Evolutionary conservation across 2,888 invertebrate genomes (phyloP), one percentile per base, ranked within the genome.

Genomic region (Lepidocyrtoides sp.): DNA sequence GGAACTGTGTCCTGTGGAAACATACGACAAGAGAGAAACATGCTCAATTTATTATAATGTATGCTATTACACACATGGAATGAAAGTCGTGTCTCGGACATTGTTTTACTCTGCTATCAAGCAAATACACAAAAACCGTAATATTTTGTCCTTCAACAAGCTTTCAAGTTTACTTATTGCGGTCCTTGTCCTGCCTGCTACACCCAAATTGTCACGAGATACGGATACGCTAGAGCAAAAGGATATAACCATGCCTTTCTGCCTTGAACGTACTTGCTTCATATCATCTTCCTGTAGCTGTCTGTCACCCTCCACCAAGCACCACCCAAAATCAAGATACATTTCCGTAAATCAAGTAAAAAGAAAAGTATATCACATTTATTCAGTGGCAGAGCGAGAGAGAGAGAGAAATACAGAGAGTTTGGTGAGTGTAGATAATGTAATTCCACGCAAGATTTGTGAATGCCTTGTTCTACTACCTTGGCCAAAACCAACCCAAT

Each of bases 301-400:
- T 79, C 79, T 79, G 57, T 79, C 79, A 79, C 36, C 54, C 32
- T 69, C 36, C 36, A 69, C 32, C 69, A 32, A 69, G 10, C 69
- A 69, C 69, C 69, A 36, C 17, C 69, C 69, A 17, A 69, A 69
- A 69, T 69, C 69, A 69, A 69, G 69, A 69, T 69, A 69, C 69
- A 69, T 69, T 69, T 69, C 69, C 69, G 69, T 69, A 69, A 36
- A 69, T 69, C 69, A 69, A 69, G 63, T 29, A 29, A 63, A 26
- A 29, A 29, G 29, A n/a, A 63, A 63, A 48, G 69, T 69, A 69
- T 69, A 69, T 69, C 69, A 36, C 36, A 69, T 69, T 69, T 36
- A 23, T 75, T 75, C 75, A 51, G 48, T 23, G 3, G 26, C 26
- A 14, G 48, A 48, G 69, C 5, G 7, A n/a, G 7, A 10, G 29